phyloP scores from a whole-genome alignment of 2,113 vertebrate species.

The Dicentrarchus labrax region DNA sequence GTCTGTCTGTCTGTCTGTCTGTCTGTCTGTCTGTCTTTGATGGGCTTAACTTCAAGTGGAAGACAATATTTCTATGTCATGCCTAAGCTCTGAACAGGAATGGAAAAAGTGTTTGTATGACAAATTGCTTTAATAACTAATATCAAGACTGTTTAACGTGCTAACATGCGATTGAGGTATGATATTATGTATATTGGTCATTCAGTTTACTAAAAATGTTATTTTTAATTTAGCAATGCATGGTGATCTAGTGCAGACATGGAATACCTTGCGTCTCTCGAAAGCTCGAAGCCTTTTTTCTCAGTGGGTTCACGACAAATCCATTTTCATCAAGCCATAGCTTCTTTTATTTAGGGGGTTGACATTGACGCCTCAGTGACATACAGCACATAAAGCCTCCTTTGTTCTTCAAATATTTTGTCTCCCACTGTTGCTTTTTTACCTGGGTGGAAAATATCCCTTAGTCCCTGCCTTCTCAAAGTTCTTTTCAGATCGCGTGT shows the following conservation, averaged over 20 bases:
- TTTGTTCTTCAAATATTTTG: slow-evolving; percentile 26
- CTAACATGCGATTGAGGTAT: background rate
- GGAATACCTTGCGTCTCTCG: background rate
- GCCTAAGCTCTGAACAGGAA: slow-evolving; percentile 1
- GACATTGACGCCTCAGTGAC: background rate
- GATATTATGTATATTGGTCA: background rate
- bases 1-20: no score
- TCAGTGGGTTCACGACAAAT: background rate
- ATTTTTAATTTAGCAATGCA: background rate
- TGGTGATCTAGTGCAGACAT: background rate
- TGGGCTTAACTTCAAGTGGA: slow-evolving; percentile 4
- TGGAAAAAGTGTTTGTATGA: background rate
- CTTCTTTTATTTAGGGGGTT: background rate
- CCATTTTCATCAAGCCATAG: background rate
- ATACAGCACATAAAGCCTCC: background rate
- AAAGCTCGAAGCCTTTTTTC: background rate
- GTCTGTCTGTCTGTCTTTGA: no score
- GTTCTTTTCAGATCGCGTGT: background rate
- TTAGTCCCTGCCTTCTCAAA: background rate
- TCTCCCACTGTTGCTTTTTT: slow-evolving; percentile 4
- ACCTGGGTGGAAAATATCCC: background rate
- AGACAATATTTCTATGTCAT: slow-evolving; percentile 21
- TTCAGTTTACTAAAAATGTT: background rate
- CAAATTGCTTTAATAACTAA: background rate
- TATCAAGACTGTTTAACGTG: background rate